phyloP scores from a whole-genome alignment of 2,113 vertebrate species.

The Malurus cyaneus region DNA sequence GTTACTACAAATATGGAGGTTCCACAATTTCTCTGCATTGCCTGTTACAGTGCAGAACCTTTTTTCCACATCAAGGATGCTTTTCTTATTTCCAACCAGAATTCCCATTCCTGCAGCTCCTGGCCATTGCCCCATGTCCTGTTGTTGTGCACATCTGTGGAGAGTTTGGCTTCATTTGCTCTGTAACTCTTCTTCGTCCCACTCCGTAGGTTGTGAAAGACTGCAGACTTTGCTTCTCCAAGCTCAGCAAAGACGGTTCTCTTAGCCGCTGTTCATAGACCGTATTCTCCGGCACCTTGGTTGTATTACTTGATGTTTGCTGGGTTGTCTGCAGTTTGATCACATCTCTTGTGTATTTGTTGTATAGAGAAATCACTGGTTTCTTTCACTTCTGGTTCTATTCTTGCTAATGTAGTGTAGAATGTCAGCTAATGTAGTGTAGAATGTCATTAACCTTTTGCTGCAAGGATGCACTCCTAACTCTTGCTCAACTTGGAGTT shows the following conservation, averaged over 20 bases:
- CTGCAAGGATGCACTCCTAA: not conserved
- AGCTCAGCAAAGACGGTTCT: not conserved
- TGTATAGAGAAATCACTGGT: not conserved
- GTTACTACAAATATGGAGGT: not conserved
- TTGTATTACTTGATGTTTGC: not conserved
- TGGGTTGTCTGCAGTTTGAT: not conserved
- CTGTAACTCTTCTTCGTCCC: not conserved
- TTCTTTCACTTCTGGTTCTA: not conserved
- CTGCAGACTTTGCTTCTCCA: not conserved
- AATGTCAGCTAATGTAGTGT: not conserved
- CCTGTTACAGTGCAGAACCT: not conserved
- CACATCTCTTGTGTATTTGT: not conserved
- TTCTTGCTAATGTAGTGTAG: not conserved
- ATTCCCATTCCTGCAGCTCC: not conserved
- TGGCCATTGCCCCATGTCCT: not conserved
- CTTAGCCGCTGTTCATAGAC: not conserved
- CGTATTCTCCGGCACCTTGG: not conserved
- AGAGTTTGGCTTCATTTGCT: not conserved
- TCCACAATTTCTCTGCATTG: not conserved
- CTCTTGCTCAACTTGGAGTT: not conserved
- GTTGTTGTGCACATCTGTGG: not conserved
- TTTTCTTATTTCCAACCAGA: not conserved
- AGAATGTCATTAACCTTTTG: not conserved
- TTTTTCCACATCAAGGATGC: not conserved
- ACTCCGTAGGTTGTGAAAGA: not conserved